Conservation (phyloP, 1,140 invertebrate genomes). For the Arion vulgaris region DNA sequence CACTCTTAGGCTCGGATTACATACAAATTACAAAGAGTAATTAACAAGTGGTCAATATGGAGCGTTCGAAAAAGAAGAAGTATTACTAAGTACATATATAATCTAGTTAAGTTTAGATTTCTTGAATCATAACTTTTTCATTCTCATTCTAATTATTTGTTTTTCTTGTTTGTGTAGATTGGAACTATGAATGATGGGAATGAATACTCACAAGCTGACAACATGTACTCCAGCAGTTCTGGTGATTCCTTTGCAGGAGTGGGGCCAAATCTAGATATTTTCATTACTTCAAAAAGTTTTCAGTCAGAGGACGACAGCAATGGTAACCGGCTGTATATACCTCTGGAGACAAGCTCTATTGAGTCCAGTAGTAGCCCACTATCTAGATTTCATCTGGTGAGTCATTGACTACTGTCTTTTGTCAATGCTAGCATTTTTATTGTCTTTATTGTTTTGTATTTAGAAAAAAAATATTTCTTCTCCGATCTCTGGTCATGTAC, state of each 20-base stretch:
- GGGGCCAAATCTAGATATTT: constrained; percentile 31
- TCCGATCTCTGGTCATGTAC: too few relatives aligned
- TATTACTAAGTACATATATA: too few relatives aligned
- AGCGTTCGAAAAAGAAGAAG: too few relatives aligned
- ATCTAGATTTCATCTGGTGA: neutral
- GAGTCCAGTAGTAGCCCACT: neutral
- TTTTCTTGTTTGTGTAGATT: neutral
- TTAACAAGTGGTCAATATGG: too few relatives aligned
- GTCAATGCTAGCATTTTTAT: neutral
- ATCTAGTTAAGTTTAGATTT: too few relatives aligned
- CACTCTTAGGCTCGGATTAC: too few relatives aligned
- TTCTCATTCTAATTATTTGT: too few relatives aligned
- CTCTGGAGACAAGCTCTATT: neutral
- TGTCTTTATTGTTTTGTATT: neutral
- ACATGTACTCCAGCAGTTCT: neutral
- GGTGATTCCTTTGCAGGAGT: neutral
- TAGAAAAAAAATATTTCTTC: too few relatives aligned
- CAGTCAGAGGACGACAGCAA: neutral
- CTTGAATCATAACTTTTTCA: too few relatives aligned
- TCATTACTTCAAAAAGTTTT: constrained; percentile 8
- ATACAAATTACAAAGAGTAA: too few relatives aligned
- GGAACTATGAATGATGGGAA: constrained; percentile 9
- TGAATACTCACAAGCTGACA: neutral
- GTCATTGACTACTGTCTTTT: neutral
- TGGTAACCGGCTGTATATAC: neutral